phyloP scores from a whole-genome alignment of 2,797 vertebrate species.

The Rallus crepitans region DNA sequence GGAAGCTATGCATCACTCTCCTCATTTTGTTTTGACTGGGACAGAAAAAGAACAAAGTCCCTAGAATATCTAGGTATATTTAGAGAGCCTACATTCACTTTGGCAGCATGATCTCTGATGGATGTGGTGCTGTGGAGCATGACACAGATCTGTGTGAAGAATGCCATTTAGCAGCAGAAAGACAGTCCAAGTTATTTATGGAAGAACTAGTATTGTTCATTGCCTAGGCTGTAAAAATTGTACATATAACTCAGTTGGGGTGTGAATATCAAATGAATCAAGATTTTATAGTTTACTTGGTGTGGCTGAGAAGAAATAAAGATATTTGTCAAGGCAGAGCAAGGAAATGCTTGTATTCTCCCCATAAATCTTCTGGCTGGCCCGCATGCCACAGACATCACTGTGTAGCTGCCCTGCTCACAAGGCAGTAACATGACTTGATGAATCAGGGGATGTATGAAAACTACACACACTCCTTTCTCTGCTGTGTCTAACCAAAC shows the following conservation, averaged over 20 bases:
- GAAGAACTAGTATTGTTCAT: background rate
- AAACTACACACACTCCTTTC: background rate
- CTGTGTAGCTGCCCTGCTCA: background rate
- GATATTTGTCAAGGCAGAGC: background rate
- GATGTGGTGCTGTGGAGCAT: background rate
- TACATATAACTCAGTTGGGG: background rate
- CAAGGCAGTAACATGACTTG: background rate
- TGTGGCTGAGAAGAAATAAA: background rate
- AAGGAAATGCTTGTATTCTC: background rate
- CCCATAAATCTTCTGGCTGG: background rate
- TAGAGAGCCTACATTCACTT: background rate
- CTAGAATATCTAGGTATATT: constrained; percentile 2
- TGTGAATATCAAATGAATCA: background rate
- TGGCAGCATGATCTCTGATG: background rate
- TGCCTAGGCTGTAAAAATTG: constrained; percentile 12
- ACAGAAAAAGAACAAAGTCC: background rate
- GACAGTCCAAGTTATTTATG: background rate
- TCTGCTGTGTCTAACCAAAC: background rate
- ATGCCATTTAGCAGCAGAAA: background rate
- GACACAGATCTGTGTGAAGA: background rate
- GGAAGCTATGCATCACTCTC: background rate
- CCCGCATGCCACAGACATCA: accelerated
- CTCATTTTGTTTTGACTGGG: background rate
- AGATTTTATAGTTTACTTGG: background rate
- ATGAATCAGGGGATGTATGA: background rate